phyloP scores from a whole-genome alignment of 2,113 vertebrate genomes.

The Hyperopisus bebe region DNA sequence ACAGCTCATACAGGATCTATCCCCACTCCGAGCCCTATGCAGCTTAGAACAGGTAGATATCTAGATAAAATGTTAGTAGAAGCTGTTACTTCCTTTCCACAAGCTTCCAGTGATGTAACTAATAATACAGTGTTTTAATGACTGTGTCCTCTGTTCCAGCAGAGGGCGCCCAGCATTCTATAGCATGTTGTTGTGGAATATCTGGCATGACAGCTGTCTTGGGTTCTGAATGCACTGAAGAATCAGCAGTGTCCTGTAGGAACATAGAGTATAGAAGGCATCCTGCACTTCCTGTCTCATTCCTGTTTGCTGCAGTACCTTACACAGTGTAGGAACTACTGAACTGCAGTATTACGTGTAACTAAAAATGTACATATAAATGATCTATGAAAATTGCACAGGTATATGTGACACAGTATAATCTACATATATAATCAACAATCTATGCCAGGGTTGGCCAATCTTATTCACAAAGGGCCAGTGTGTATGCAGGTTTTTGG shows the following conservation, averaged over 20 bases:
- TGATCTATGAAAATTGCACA: not conserved
- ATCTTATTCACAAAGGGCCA: too few species aligned
- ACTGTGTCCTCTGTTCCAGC: not conserved
- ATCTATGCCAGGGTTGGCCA: too few species aligned
- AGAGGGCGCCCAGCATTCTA: not conserved
- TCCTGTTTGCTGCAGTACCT: not conserved
- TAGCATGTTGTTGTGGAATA: constrained; percentile 30
- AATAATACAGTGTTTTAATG: too few species aligned
- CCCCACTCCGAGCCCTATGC: not conserved
- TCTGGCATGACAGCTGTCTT: constrained; percentile 50
- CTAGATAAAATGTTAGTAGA: not conserved
- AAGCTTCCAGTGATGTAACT: not conserved
- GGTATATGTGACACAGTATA: not conserved
- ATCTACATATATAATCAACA: not conserved
- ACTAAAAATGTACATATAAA: not conserved
- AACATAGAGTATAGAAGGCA: not conserved
- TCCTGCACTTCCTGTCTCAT: not conserved
- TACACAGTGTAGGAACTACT: not conserved
- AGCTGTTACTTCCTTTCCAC: not conserved
- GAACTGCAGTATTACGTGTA: not conserved
- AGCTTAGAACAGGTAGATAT: not conserved
- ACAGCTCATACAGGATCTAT: not conserved
- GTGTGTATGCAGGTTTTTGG: too few species aligned
- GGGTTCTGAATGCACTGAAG: constrained; percentile 67
- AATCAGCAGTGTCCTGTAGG: constrained; percentile 63